Base-by-base conservation (phyloP, 2,797 vertebrate species). In the Anguilla anguilla region DNA sequence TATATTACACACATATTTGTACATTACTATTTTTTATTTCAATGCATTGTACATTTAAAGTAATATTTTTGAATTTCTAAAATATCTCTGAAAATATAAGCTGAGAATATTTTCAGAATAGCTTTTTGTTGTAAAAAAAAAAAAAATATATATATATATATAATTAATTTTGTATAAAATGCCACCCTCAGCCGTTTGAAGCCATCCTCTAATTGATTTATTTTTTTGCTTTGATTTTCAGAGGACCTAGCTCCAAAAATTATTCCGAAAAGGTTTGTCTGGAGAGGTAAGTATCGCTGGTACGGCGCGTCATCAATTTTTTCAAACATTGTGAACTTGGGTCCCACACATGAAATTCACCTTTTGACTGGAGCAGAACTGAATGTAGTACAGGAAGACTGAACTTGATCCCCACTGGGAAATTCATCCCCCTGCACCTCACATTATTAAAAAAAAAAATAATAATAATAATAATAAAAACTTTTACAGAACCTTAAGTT, bases 241-340 rank as follows among this genome's bases (percentile, higher is more conserved):
- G 88, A 85, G 11, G 77, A 83, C 17, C 13, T 13, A 13, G 31
- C 86, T 87, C 95, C 95, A 64, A 28, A 83, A 77, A 95, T 96
- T 86, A 91, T 95, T 15, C 89, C 91, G 2, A 87, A 86, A 28
- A 6, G 35, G 0, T 22, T 0, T 0, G 31, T 85, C 39, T 3
- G 59, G 11, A 49, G 90, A 0, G 85, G 67, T 77, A 43, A 82
- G 89, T 86, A 2, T 6, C 15, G 64, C 88, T 84, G 92, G 94
- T 94, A 95, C 0, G 35, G 7, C 1, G 49, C 35, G 64, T 84
- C 55, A 13, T 31, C 31, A 39, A 15, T 82, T 57, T 67, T 55
- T 22, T 10, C 0, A 3, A 43, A 28, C 31, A 25, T 25, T 55
- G 39, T 74, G 69, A 31, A 74, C n/a, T 39, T 4, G 43, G 39